Base-by-base conservation (phyloP, 2,888 invertebrate genomes). In the Mantis religiosa region DNA sequence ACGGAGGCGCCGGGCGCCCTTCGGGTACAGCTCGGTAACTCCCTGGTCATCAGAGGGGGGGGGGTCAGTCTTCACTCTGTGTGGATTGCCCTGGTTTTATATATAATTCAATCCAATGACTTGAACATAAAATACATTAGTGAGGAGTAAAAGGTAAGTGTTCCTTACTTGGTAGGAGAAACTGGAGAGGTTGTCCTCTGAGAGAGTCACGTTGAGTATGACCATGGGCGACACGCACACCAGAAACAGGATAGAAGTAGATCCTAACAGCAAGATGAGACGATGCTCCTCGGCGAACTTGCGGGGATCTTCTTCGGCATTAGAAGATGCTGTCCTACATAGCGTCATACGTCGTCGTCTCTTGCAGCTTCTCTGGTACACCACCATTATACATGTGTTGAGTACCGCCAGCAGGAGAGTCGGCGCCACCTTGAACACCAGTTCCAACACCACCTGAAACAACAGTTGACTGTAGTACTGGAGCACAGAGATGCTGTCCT, bases 201-300 rank as follows among this genome's bases (percentile, higher is more conserved):
- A 95, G 90, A 96, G 93, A 20, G 96, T 96, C 91, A 96, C 95
- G 91, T 96, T 96, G 25, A 96, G 93, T 90, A 96, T 95, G 88
- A 96, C 96, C 96, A 96, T 96, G 0, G 96, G 96, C 27, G 96
- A 96, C 71, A 96, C 95, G 92, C 96, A 96, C 28, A 96, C 89
- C 87, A 96, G 93, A 92, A 96, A 96, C 84, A 96, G 92, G 87
- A 96, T 94, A 90, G 96, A 96, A 7, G 96, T 96, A 89, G 95
- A 95, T 54, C 95, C 96, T 87, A 96, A 92, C 83, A 96, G 93
- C 84, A 96, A 93, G 90, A 96, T 95, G 81, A 96, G 93, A 15
- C 96, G 93, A 84, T 95, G 93, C 91, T 96, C 96, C 92, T 96
- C 96, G 12, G 96, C 96, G 91, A 95, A 96, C 91, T 95, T 95